A percentile compares a stretch with the other conserved stretches of the same genome.
Evolutionary conservation across 1,140 invertebrate species (phyloP).

Genomic region (Drosophila funebris): DNA sequence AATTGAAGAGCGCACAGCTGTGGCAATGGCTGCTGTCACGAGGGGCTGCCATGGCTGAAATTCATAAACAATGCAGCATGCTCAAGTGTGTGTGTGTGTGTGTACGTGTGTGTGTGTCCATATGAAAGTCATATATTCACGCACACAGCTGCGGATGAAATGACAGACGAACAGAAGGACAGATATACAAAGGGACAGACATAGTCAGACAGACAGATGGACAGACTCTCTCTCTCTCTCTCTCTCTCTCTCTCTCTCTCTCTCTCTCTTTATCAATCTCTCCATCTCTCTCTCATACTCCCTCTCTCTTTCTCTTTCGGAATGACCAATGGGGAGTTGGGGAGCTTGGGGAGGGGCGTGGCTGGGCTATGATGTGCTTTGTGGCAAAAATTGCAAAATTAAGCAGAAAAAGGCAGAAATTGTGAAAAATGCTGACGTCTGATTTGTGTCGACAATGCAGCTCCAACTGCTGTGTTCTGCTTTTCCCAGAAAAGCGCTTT

Average conservation of each 20-base stretch:
- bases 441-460: constrained; percentile 59
- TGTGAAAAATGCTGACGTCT: constrained; percentile 71
- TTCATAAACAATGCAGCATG: constrained; percentile 72
- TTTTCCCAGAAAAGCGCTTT: constrained; percentile 39
- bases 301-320: not conserved
- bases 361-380: constrained; percentile 31
- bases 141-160: constrained; percentile 65
- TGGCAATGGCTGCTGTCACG: constrained; percentile 58
- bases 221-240: not conserved
- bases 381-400: constrained; percentile 73
- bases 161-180: constrained; percentile 51
- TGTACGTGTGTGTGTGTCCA: constrained; percentile 7
- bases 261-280: not conserved
- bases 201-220: not conserved
- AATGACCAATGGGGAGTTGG: not conserved
- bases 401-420: constrained; percentile 73
- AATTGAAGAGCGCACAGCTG: constrained; percentile 77
- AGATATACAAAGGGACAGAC: not conserved
- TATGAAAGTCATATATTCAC: constrained; percentile 53
- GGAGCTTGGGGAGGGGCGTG: not conserved
- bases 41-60: constrained; percentile 59
- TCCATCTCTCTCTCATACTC: not conserved
- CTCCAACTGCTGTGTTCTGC: constrained; percentile 5
- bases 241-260: not conserved
- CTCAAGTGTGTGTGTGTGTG: constrained; percentile 18